Evolutionary conservation across 92 coral and sea anemone species (phyloP).

Genomic region (Micromussa lordhowensis): DNA sequence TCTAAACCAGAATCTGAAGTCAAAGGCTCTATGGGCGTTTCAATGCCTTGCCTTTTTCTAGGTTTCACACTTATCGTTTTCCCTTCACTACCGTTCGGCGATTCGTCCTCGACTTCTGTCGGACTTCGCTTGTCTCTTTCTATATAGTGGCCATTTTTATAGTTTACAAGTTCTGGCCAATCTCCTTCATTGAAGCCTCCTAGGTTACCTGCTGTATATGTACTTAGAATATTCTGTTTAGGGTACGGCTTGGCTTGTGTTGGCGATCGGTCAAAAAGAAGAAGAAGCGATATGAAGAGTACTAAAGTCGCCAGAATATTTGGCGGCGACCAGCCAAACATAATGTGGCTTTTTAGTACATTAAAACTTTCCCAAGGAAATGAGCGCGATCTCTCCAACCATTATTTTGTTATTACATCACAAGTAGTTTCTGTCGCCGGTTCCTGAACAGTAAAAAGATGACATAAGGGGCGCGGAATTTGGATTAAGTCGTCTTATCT

Average conservation of each 20-base stretch:
- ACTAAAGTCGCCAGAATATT: constrained; percentile 69
- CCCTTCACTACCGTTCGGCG: constrained; percentile 61
- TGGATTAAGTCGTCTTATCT: constrained; percentile 81
- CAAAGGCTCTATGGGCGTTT: constrained; percentile 81
- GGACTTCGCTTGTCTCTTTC: constrained; percentile 61
- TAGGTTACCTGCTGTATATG: constrained; percentile 70
- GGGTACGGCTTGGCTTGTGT: constrained; percentile 79
- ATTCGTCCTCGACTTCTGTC: constrained; percentile 61
- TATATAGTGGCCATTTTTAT: constrained; percentile 34
- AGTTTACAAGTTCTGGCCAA: constrained; percentile 60
- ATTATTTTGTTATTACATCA: constrained; percentile 91
- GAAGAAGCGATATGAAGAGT: constrained; percentile 46
- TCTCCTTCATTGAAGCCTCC: constrained; percentile 61
- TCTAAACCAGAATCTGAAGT: constrained; percentile 52
- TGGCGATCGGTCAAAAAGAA: constrained; percentile 49
- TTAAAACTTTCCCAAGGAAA: constrained; percentile 70
- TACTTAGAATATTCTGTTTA: constrained; percentile 57
- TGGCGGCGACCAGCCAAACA: constrained; percentile 97
- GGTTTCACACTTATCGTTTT: constrained; percentile 55
- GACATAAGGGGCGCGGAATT: constrained; percentile 84
- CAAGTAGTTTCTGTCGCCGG: constrained; percentile 65
- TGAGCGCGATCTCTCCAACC: constrained; percentile 75
- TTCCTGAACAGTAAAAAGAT: constrained; percentile 54
- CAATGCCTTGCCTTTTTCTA: constrained; percentile 79
- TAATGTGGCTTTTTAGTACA: constrained; percentile 85